Evolutionary conservation across 2,888 invertebrate genomes (phyloP), one percentile per base, ranked within the genome.

Genomic region (Diploptera punctata): DNA sequence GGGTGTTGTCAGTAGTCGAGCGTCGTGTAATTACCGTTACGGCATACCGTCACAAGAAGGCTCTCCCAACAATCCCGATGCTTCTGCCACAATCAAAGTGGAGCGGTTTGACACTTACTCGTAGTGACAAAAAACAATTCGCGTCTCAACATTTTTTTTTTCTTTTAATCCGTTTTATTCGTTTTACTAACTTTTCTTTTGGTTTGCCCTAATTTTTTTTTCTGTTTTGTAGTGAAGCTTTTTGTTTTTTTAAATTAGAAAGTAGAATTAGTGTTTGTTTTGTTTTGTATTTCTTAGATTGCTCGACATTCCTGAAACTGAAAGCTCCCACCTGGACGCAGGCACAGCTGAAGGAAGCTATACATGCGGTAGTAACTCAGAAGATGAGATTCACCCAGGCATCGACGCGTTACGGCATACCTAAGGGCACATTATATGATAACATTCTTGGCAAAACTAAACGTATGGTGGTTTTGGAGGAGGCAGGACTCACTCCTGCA

Each of bases 381-480:
- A 87, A 87, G 81, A 90, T 92, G 91, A 88, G 92, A 74, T 92
- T 93, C 83, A 92, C 92, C 4, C 91, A 91, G 82, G 92, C 92
- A 0, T 89, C 91, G 16, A 85, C 89, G 19, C 86, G 87, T 78
- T 92, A 88, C 83, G 89, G 90, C 73, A 91, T 92, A 80, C 92
- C 92, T 0, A 92, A 92, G 81, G 92, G 92, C 69, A 92, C 92
- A 0, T 84, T 92, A 43, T 92, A 92, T 83, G 92, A 92, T 83
- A 92, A 92, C 80, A 91, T 92, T 78, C 83, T 92, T 76, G 92
- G 92, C 3, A 92, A 92, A 83, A 90, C 91, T 9, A 91, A 91
- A 81, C 86, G 92, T 68, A 92, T 92, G 91, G 89, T 90, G 71
- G 90, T 91, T 0, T 83, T 92, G 74, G 91, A 91, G 78, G 91